Evolutionary conservation across 2,888 invertebrate species (phyloP).

Genomic region (Ischnura elegans): DNA sequence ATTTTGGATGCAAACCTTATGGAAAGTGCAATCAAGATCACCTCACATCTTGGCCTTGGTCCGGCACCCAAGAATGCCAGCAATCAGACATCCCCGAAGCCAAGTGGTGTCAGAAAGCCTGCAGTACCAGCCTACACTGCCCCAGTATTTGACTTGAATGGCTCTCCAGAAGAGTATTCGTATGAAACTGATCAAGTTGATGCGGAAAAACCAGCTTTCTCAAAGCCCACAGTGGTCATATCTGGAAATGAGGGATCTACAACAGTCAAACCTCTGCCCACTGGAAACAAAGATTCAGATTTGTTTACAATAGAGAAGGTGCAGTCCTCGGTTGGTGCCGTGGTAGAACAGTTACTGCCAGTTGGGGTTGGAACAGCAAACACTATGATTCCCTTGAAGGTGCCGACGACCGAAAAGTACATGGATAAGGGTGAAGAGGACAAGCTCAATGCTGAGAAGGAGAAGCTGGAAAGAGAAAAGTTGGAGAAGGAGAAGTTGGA

Average conservation of each 20-base stretch:
- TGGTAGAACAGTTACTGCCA: background rate
- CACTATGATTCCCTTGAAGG: background rate
- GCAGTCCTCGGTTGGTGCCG: background rate
- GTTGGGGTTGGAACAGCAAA: background rate
- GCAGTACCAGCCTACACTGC: background rate
- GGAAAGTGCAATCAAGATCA: conserved; percentile 38
- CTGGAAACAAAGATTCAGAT: conserved; percentile 14
- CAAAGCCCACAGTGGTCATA: conserved; percentile 29
- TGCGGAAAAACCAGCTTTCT: background rate
- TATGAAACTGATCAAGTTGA: conserved; percentile 3
- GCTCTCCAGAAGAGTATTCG: background rate
- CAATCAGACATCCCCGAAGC: background rate
- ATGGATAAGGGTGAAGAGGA: background rate
- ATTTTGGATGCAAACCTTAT: background rate
- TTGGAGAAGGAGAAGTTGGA: background rate
- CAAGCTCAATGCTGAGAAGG: background rate
- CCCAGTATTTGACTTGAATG: conserved; percentile 43
- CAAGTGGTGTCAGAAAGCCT: background rate
- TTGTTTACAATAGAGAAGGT: background rate
- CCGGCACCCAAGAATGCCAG: background rate
- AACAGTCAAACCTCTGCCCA: background rate
- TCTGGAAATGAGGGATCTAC: background rate
- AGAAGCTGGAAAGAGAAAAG: background rate
- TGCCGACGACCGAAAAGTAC: background rate
- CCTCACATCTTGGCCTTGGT: background rate